These are phyloP conservation scores for Genyomyrus donnyi DNA, from an alignment of 2,113 vertebrate genomes.

Conservation along the genomic window DNA sequence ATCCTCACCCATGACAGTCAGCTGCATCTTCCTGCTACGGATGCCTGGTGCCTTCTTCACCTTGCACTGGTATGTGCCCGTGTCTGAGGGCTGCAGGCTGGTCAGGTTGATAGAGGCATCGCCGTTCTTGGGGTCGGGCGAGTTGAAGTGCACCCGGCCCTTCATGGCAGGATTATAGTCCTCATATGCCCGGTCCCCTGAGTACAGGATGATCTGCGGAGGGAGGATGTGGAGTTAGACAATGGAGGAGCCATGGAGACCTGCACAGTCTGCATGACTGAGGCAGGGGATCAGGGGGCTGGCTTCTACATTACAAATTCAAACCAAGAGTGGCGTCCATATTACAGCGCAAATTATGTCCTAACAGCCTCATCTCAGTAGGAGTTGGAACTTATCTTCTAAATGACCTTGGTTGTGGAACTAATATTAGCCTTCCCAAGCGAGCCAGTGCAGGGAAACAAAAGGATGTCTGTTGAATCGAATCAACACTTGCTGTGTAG, in stretches of 20 bases:
- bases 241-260: background rate
- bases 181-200: conserved; percentile 72
- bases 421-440: conserved; percentile 38
- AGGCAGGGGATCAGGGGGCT: background rate
- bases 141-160: conserved; percentile 77
- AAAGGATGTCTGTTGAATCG: conserved; percentile 44
- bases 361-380: conserved; percentile 1
- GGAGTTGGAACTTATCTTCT: conserved; percentile 27
- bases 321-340: conserved; percentile 11
- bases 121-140: conserved; percentile 70
- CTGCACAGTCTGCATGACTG: background rate
- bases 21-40: conserved; percentile 70
- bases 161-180: conserved; percentile 60
- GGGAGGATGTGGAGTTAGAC: background rate
- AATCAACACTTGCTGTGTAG: conserved; percentile 54
- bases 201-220: conserved; percentile 79
- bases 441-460: conserved; percentile 46
- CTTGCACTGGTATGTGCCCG: conserved; percentile 86
- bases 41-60: conserved; percentile 89
- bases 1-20: conserved; percentile 80
- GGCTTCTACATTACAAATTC: background rate
- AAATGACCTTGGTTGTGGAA: conserved; percentile 42
- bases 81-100: conserved; percentile 70
- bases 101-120: conserved; percentile 82
- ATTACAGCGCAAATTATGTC: conserved; percentile 19